Percentiles rank a stretch among this genome's conserved stretches.
Evolutionary conservation across 2,888 invertebrate species (phyloP).

Genomic region (Zhengitettix transpicula): DNA sequence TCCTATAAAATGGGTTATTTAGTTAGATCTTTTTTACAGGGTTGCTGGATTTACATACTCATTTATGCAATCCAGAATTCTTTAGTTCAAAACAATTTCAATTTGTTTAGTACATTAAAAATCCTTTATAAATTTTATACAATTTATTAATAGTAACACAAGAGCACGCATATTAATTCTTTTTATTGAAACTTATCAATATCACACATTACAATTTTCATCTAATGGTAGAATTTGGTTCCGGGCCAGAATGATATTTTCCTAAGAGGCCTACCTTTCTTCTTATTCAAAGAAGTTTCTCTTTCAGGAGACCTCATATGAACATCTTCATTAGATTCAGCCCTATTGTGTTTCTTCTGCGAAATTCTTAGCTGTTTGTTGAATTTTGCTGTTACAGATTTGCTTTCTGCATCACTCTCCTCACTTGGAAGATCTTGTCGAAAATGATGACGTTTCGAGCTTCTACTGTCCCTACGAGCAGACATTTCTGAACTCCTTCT

Average conservation of each 20-base stretch:
- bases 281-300: slow-evolving; percentile 17
- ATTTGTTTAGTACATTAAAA: not conserved
- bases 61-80: no score
- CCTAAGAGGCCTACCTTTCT: slow-evolving; percentile 54
- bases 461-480: slow-evolving; percentile 15
- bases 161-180: no score
- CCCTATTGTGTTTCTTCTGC: slow-evolving; percentile 1
- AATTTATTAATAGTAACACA: not conserved
- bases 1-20: slow-evolving; percentile 10
- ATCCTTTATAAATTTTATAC: not conserved
- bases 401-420: slow-evolving; percentile 5
- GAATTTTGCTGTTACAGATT: slow-evolving; percentile 7
- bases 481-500: slow-evolving; percentile 10
- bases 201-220: no score
- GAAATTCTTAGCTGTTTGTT: slow-evolving; percentile 9
- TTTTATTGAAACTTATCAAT: no score
- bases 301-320: slow-evolving; percentile 6
- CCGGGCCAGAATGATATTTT: slow-evolving; percentile 60
- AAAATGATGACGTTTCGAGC: slow-evolving; percentile 3
- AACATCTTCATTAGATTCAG: not conserved
- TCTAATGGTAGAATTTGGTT: slow-evolving; percentile 33
- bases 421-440: not conserved
- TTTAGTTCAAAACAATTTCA: no score
- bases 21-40: not conserved
- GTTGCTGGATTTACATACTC: no score